phyloP scores from a whole-genome alignment of 2,888 invertebrate species.

The Agrotis clavis region DNA sequence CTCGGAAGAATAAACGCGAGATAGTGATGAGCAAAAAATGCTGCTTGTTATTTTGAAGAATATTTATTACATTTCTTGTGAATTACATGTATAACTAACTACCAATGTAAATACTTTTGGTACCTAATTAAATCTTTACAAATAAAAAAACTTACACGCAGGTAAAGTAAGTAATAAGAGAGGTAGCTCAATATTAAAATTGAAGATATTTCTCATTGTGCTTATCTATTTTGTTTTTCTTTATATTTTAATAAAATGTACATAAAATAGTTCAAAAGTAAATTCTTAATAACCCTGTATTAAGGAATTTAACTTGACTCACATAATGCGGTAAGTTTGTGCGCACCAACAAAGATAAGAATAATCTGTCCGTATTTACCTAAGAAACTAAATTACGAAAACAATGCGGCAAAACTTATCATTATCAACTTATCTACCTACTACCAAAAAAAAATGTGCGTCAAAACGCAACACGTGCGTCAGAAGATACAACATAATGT shows the following conservation, averaged over 20 bases:
- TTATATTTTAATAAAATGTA: too few relatives aligned
- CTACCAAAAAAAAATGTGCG: constrained; percentile 73
- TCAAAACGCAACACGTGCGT: constrained; percentile 77
- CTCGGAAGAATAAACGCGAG: constrained; percentile 51
- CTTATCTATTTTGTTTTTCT: too few relatives aligned
- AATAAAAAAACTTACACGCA: neutral
- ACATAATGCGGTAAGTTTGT: constrained; percentile 55
- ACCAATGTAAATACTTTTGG: constrained; percentile 12
- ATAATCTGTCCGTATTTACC: constrained; percentile 59
- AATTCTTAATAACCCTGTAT: constrained; percentile 16
- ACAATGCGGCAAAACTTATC: constrained; percentile 73
- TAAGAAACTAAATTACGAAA: constrained; percentile 66
- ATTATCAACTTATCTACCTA: constrained; percentile 73
- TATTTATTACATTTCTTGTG: constrained; percentile 40
- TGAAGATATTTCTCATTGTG: too few relatives aligned
- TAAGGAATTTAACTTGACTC: constrained; percentile 38
- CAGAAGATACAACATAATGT: constrained; percentile 70
- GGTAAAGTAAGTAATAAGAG: too few relatives aligned
- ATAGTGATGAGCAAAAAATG: constrained; percentile 41
- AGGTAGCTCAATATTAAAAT: too few relatives aligned
- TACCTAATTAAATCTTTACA: neutral
- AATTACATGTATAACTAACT: constrained; percentile 11
- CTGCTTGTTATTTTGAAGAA: constrained; percentile 44
- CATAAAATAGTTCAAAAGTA: constrained; percentile 8
- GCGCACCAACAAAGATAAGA: constrained; percentile 54